Percentiles rank a stretch among this genome's conserved stretches.
These are phyloP conservation scores for Carpatolechia fugitivella DNA, from an alignment of 2,888 invertebrate species.

Conservation along the genomic window DNA sequence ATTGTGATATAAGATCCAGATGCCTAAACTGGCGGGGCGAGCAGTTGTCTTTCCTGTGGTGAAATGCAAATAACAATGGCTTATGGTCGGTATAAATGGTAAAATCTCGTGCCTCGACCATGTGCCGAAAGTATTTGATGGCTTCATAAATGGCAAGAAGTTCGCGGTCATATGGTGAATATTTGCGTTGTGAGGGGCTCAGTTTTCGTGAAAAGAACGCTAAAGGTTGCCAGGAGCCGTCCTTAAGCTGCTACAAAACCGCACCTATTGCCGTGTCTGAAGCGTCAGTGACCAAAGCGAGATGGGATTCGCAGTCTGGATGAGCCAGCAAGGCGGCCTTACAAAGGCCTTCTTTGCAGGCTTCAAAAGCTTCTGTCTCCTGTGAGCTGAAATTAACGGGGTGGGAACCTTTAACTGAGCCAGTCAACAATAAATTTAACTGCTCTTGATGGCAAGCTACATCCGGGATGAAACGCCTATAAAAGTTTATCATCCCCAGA, in stretches of 20 bases:
- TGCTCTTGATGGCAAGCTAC: conserved; percentile 41
- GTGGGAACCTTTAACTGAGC: not conserved
- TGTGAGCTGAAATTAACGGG: not conserved
- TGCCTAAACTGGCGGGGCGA: conserved; percentile 44
- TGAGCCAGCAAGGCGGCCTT: conserved; percentile 39
- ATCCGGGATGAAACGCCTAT: conserved; percentile 34
- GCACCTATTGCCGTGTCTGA: conserved; percentile 43
- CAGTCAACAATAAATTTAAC: conserved; percentile 23
- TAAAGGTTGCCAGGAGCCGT: conserved; percentile 37
- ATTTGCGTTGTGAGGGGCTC: conserved; percentile 34
- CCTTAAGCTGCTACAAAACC: conserved; percentile 37
- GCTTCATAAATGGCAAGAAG: too few relatives aligned
- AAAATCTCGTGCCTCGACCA: conserved; percentile 45
- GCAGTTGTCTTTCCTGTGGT: conserved; percentile 32
- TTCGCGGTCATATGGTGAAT: conserved; percentile 44
- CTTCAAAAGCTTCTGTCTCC: conserved; percentile 27
- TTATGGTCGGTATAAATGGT: conserved; percentile 45
- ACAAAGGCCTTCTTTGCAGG: conserved; percentile 32
- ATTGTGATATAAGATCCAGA: conserved; percentile 42
- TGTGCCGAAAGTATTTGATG: conserved; percentile 41
- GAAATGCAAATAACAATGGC: conserved; percentile 40
- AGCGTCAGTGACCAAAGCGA: conserved; percentile 39
- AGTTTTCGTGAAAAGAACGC: conserved; percentile 48
- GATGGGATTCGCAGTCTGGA: conserved; percentile 27
- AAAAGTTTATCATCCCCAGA: conserved; percentile 26